These are phyloP conservation scores for Rousettus madagascariensis DNA, from an alignment of 2,797 vertebrate genomes.

Conservation along the genomic window DNA sequence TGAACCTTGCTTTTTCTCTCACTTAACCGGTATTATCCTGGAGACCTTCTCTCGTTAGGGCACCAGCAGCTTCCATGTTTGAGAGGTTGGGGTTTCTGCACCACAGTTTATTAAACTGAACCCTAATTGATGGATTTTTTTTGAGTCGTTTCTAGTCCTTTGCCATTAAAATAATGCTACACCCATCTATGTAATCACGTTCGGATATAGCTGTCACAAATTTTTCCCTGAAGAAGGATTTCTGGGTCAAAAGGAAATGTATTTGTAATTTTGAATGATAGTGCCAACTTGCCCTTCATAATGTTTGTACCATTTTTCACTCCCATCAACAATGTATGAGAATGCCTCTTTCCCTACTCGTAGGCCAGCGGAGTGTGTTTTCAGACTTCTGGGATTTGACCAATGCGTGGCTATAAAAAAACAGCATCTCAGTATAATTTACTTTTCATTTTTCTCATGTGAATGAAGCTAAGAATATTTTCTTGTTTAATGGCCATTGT, in stretches of 20 bases:
- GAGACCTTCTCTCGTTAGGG: background rate
- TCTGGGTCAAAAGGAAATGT: slow-evolving; percentile 16
- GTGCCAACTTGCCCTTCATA: background rate
- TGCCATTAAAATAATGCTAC: background rate
- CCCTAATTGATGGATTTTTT: background rate
- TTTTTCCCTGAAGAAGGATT: slow-evolving; percentile 32
- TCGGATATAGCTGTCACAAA: background rate
- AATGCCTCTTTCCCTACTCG: background rate
- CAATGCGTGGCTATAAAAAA: background rate
- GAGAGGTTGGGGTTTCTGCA: background rate
- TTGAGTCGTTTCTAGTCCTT: background rate
- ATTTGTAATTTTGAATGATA: background rate
- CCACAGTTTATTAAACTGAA: background rate
- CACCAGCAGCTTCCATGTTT: background rate
- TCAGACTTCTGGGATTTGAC: background rate
- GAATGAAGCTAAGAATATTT: background rate
- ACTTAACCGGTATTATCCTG: background rate
- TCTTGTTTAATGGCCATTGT: background rate
- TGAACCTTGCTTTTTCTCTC: background rate
- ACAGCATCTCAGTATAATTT: background rate
- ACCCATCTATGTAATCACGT: background rate
- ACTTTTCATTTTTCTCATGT: background rate
- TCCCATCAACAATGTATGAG: background rate
- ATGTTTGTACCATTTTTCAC: background rate
- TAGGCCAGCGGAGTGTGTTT: background rate